Percentiles rank a stretch among this genome's conserved stretches.
Conservation (phyloP, 1,140 invertebrate species). For the Heliconius melpomene region DNA sequence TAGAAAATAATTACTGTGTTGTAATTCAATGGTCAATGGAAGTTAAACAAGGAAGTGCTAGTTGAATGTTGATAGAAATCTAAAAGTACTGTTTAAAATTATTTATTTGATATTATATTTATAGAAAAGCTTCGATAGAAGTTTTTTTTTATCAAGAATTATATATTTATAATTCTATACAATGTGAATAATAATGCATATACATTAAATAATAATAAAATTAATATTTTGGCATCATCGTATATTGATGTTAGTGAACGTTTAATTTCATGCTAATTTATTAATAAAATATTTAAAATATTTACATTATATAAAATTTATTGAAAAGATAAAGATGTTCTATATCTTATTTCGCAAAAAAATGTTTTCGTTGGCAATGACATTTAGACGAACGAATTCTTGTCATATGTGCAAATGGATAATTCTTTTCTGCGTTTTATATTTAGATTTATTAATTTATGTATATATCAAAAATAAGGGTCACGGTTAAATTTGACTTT, state of each 20-base stretch:
- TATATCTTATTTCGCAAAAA: slow-evolving; percentile 1
- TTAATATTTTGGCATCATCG: not conserved
- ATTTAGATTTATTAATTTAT: slow-evolving; percentile 22
- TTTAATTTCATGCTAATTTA: not conserved
- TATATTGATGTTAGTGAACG: not conserved
- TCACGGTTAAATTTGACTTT: slow-evolving; percentile 27
- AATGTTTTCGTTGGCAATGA: slow-evolving; percentile 23
- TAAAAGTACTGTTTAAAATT: not conserved
- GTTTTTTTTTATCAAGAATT: not conserved
- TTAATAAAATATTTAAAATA: not conserved
- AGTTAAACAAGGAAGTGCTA: slow-evolving; percentile 10
- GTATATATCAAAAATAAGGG: slow-evolving; percentile 31
- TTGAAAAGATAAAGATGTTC: not conserved
- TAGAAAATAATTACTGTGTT: slow-evolving; percentile 26
- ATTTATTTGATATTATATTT: not conserved
- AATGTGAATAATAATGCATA: not conserved
- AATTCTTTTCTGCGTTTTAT: not conserved
- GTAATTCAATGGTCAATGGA: slow-evolving; percentile 8
- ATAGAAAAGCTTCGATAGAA: not conserved
- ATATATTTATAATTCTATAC: not conserved
- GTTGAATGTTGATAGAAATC: not conserved
- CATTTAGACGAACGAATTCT: slow-evolving; percentile 16
- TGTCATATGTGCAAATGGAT: not conserved
- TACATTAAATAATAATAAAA: not conserved
- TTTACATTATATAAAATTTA: not conserved